Base-by-base conservation (phyloP, 2,797 vertebrate species). In the Rhinoraja longicauda region DNA sequence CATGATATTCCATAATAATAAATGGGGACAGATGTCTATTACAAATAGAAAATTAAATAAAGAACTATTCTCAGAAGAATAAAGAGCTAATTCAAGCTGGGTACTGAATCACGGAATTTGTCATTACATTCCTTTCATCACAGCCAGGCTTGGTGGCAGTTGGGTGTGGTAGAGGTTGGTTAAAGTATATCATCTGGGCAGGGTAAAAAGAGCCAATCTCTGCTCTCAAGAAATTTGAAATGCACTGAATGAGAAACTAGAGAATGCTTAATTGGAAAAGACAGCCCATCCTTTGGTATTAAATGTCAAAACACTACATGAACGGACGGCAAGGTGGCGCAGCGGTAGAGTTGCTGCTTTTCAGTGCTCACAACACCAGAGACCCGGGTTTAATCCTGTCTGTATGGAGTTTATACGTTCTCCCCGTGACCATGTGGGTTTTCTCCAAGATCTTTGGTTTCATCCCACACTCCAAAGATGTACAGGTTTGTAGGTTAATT, bases 1-100 rank as follows among this genome's bases (percentile, higher is more conserved):
- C 95, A 95, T 95, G 94, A 96, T 96, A 94, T 95, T 94, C 95
- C 94, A 94, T 77, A 94, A 94, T 96, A 95, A 96, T 95, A 95
- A 96, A 96, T 94, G 94, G 95, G 96, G 96, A 95, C 96, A 97
- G 96, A 96, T 96, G 96, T 96, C 95, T 96, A 97, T 96, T 96
- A 95, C 95, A 96, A 96, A 96, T 94, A 96, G 95, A 96, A 95
- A 96, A 96, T 96, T 96, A 96, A 96, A 96, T 96, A 96, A 96
- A 96, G 95, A 96, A 96, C 95, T 94, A 95, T 95, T 95, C 96
- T 95, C 93, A n/a, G 39, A 75, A 96, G 96, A 96, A 96, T 96
- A 95, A 96, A 96, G 95, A 96, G 95, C 86, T 86, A 95, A 95
- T 94, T 96, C 94, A 91, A 29, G 36, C 12, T 45, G 24, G 67